A percentile compares a stretch with the other conserved stretches of the same genome.
Conservation (phyloP, 2,797 vertebrate genomes). For the Tinamus major region DNA sequence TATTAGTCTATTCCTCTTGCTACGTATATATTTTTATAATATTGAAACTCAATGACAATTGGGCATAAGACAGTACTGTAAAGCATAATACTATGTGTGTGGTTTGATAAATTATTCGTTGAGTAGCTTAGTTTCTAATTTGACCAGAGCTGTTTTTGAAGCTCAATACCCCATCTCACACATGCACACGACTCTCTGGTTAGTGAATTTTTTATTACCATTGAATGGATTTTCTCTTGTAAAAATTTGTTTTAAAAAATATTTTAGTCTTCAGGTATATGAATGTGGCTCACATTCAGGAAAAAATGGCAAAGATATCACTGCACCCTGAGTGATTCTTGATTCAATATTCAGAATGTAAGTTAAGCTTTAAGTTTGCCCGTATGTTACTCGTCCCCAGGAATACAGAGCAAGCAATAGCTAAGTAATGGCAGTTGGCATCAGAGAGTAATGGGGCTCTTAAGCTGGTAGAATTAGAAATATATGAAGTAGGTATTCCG, state of each 20-base stretch:
- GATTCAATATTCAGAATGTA: not conserved
- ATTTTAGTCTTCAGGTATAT: not conserved
- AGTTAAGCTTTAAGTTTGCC: not conserved
- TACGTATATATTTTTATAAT: not conserved
- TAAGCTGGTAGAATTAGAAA: not conserved
- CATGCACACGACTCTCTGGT: too few species aligned
- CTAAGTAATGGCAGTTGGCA: not conserved
- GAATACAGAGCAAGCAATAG: not conserved
- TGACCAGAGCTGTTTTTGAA: not conserved
- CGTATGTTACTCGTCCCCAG: not conserved
- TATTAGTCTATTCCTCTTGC: not conserved
- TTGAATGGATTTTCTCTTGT: not conserved
- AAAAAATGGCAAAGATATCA: not conserved
- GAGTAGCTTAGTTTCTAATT: not conserved
- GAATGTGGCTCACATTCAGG: accelerated
- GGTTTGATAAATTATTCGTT: not conserved
- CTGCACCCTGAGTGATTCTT: not conserved
- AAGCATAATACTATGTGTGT: not conserved
- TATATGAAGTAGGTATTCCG: not conserved
- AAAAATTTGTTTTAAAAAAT: not conserved
- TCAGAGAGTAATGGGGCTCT: not conserved
- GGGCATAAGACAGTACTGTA: not conserved
- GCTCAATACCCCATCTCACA: not conserved
- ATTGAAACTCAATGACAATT: not conserved
- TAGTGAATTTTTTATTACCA: not conserved